phyloP scores from a whole-genome alignment of 2,797 vertebrate species.

The Chelonia mydas region DNA sequence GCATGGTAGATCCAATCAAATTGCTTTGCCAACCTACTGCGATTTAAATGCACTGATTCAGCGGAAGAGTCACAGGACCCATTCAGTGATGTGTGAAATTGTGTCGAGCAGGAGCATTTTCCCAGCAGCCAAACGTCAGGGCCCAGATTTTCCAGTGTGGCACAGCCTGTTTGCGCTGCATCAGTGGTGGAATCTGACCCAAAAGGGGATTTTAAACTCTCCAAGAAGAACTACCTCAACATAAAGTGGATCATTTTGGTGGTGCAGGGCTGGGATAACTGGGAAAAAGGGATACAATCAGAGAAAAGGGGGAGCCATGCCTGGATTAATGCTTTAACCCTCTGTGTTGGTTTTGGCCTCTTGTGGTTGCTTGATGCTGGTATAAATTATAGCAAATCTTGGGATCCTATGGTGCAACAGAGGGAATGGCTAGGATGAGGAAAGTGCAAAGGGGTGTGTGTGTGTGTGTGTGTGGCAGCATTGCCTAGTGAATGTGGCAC shows the following conservation, averaged over 20 bases:
- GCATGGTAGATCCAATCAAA: conserved; percentile 10
- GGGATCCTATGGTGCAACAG: accelerated
- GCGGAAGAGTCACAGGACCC: not conserved
- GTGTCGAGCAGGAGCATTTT: conserved; percentile 58
- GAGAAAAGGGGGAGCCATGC: accelerated
- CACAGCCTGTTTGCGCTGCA: not conserved
- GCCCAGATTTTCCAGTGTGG: not conserved
- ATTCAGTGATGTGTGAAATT: conserved; percentile 50
- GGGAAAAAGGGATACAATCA: not conserved
- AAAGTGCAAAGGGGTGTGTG: not conserved
- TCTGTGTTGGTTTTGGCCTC: not conserved
- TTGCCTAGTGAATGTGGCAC: not conserved
- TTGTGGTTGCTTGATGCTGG: not conserved
- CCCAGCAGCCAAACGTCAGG: conserved; percentile 16
- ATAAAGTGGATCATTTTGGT: not conserved
- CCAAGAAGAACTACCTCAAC: not conserved
- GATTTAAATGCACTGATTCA: not conserved
- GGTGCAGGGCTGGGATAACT: not conserved
- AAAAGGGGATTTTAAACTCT: accelerated
- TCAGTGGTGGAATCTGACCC: not conserved
- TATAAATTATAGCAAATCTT: accelerated
- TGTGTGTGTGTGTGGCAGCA: too few species aligned
- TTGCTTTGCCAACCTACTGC: not conserved
- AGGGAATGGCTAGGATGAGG: not conserved
- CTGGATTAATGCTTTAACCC: not conserved